Conservation (phyloP, 2,888 invertebrate genomes). For the Meliscaeva auricollis region DNA sequence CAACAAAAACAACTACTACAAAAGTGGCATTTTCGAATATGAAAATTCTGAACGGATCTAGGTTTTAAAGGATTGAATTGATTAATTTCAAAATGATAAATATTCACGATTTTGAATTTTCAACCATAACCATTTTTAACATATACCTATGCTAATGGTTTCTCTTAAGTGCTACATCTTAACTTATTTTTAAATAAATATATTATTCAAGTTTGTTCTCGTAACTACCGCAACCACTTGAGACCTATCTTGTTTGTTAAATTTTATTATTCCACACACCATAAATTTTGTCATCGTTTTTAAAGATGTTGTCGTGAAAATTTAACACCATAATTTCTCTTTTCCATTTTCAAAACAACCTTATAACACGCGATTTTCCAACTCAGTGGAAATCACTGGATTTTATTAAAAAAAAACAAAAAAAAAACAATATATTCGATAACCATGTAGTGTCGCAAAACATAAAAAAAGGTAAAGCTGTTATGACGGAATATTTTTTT, state of each 20-base stretch:
- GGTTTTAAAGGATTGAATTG: too few relatives aligned
- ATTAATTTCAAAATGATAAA: too few relatives aligned
- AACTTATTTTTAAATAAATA: too few relatives aligned
- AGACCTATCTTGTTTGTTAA: not conserved
- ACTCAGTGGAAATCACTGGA: not conserved
- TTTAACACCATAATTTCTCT: not conserved
- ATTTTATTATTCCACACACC: not conserved
- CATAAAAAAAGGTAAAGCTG: conserved; percentile 5
- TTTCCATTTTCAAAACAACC: not conserved
- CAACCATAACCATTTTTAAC: too few relatives aligned
- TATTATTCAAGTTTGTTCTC: too few relatives aligned
- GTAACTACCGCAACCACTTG: not conserved
- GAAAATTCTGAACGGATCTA: too few relatives aligned
- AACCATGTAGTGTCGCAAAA: not conserved
- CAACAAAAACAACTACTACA: too few relatives aligned
- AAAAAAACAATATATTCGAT: not conserved
- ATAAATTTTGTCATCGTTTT: not conserved
- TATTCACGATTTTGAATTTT: too few relatives aligned
- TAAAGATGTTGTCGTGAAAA: conserved; percentile 2
- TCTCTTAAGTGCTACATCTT: too few relatives aligned
- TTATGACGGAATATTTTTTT: too few relatives aligned
- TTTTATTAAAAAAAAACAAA: not conserved
- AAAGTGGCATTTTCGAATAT: too few relatives aligned
- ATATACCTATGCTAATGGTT: too few relatives aligned
- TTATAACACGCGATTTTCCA: not conserved